Base-by-base conservation (phyloP, 2,797 vertebrate genomes). In the Cynopterus sphinx region DNA sequence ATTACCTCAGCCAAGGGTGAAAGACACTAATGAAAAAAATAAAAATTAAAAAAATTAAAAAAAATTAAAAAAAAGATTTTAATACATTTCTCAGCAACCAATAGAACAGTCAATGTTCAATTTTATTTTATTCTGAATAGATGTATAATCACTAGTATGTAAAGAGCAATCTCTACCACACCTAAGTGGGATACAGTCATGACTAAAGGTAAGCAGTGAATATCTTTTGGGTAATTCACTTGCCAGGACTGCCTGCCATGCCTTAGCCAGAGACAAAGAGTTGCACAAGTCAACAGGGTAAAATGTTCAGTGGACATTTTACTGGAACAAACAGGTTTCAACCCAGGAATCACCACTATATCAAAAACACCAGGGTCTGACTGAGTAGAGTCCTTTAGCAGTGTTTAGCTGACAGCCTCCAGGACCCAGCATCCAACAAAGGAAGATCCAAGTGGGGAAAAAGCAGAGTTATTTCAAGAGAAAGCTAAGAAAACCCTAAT, bases 401-500 rank as follows among this genome's bases (percentile, higher is more conserved):
- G 6, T 90, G 7, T 86, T 33, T 11, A 33, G 33, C 5, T 94
- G 89, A 86, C 19, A 94, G 84, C n/a, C 63, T 86, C 63, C 17
- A 81, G 53, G 59, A 90, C 71, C 22, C 16, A 70, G 53, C 49
- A 91, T 61, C 22, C 4, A 61, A 51, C 12, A 90, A 92, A 74
- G 74, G 22, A 78, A 83, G 86, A 83, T 61, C 31, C 55, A 81
- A 89, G 65, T 16, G 26, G 51, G 49, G 51, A 74, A 21, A 96
- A 86, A 95, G 51, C 10, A 73, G 49, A 94, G 26, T 63, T 46
- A 84, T 5, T 92, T 97, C 55, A 91, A 97, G 74, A 97, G 95
- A 98, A 95, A 97, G 87, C 88, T 90, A 97, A 98, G 97, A 82
- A 87, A 96, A 96, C 71, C 90, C 93, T 92, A 97, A 84, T 79